These are phyloP conservation scores for Glossophaga mutica DNA, from an alignment of 2,797 vertebrate genomes.

Conservation along the genomic window DNA sequence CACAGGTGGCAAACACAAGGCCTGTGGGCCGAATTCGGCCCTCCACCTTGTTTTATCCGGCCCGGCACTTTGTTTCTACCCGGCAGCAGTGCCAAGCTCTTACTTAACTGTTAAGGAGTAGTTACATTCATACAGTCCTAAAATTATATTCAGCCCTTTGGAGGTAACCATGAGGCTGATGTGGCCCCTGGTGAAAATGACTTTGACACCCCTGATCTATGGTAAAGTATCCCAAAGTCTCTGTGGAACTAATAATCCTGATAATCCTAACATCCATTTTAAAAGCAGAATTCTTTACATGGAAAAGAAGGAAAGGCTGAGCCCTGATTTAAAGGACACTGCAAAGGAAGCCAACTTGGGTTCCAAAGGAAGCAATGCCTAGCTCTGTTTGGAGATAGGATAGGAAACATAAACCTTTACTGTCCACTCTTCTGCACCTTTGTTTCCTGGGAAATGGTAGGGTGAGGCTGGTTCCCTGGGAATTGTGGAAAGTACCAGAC, in stretches of 20 bases:
- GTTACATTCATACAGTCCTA: too few relatives aligned
- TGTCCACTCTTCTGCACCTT: slow-evolving; percentile 68
- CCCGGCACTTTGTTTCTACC: too few relatives aligned
- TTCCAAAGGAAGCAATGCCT: slow-evolving; percentile 47
- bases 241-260: not conserved
- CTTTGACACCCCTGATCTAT: not conserved
- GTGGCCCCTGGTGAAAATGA: too few relatives aligned
- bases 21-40: too few relatives aligned
- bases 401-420: slow-evolving; percentile 54
- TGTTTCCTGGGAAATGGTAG: slow-evolving; percentile 71
- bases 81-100: too few relatives aligned
- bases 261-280: not conserved
- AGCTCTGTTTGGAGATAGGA: not conserved
- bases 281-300: slow-evolving; percentile 19
- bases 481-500: slow-evolving; percentile 22
- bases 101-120: too few relatives aligned
- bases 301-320: not conserved
- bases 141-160: too few relatives aligned
- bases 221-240: not conserved
- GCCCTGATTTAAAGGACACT: not conserved
- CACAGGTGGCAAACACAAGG: too few relatives aligned
- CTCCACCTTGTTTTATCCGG: too few relatives aligned
- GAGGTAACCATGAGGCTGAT: too few relatives aligned
- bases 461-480: slow-evolving; percentile 59
- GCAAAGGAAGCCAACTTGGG: slow-evolving; percentile 10